Conservation (phyloP, 2,113 vertebrate genomes). For the Antechinus stuartii region DNA sequence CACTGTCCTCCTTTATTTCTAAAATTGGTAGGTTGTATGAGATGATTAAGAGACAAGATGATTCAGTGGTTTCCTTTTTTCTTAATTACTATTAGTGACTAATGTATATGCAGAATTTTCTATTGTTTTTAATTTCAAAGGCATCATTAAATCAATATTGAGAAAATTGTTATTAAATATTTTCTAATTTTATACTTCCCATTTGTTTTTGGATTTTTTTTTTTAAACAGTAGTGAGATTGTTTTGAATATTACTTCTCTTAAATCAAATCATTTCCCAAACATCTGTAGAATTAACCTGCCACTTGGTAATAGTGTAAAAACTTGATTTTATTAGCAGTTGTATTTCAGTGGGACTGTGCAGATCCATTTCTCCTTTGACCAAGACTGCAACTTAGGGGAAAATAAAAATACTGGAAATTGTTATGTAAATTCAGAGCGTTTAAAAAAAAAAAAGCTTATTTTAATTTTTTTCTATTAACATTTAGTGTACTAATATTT, state of each 20-base stretch:
- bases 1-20: too few species aligned
- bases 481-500: too few species aligned
- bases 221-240: background rate
- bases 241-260: background rate
- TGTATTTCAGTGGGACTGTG: background rate
- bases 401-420: background rate
- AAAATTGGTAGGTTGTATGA: too few species aligned
- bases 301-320: background rate
- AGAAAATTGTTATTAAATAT: background rate
- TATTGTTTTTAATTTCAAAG: background rate
- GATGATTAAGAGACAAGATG: too few species aligned
- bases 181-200: background rate
- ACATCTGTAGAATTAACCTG: background rate
- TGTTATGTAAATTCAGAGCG: background rate
- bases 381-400: background rate
- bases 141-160: background rate
- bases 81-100: background rate
- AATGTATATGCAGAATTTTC: background rate
- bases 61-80: background rate
- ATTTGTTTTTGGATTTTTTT: background rate
- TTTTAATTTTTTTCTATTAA: background rate
- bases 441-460: background rate
- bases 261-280: background rate
- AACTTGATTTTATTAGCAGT: background rate
- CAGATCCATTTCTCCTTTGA: background rate